A percentile compares a stretch with the other conserved stretches of the same genome.
phyloP scores from a whole-genome alignment of 2,797 vertebrate genomes.

The Miichthys miiuy region DNA sequence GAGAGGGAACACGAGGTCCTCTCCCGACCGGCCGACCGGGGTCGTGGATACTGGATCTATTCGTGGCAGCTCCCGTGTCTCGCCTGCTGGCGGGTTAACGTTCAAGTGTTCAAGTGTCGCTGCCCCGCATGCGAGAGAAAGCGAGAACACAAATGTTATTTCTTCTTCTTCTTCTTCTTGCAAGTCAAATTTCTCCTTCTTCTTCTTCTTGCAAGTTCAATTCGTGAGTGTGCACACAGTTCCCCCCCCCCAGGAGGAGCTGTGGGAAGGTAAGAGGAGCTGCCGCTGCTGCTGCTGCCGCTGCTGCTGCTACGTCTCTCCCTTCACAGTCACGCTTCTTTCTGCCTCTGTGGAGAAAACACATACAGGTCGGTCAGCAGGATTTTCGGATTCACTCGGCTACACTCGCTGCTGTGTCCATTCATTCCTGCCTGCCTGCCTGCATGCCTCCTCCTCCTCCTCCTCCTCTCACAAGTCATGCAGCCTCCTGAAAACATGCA shows the following conservation, averaged over 20 bases:
- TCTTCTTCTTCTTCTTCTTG: background rate
- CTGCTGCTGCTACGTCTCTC: slow-evolving; percentile 50
- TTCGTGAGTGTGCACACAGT: slow-evolving; percentile 36
- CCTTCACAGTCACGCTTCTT: slow-evolving; percentile 76
- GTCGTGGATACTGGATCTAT: slow-evolving; percentile 71
- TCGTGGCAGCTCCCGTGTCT: slow-evolving; percentile 70
- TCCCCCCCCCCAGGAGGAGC: slow-evolving; percentile 42
- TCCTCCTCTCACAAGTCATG: slow-evolving; percentile 17
- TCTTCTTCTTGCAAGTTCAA: slow-evolving; percentile 43
- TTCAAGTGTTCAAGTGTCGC: slow-evolving; percentile 60
- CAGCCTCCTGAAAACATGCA: slow-evolving; percentile 8
- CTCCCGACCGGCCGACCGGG: slow-evolving; percentile 66
- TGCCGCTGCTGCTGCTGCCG: background rate
- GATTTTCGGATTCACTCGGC: slow-evolving; percentile 79
- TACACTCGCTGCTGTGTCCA: slow-evolving; percentile 66
- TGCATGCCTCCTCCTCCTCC: too few species aligned
- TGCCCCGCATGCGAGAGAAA: slow-evolving; percentile 19
- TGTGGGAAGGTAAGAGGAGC: slow-evolving; percentile 50
- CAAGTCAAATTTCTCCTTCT: slow-evolving; percentile 6
- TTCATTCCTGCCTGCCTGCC: slow-evolving; percentile 45
- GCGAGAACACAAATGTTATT: slow-evolving; percentile 20
- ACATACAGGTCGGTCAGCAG: slow-evolving; percentile 75
- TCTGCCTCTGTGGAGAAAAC: slow-evolving; percentile 65
- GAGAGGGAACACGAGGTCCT: slow-evolving; percentile 75
- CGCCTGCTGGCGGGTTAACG: slow-evolving; percentile 61